phyloP scores from a whole-genome alignment of 2,797 vertebrate species.

The Sarcoramphus papa region DNA sequence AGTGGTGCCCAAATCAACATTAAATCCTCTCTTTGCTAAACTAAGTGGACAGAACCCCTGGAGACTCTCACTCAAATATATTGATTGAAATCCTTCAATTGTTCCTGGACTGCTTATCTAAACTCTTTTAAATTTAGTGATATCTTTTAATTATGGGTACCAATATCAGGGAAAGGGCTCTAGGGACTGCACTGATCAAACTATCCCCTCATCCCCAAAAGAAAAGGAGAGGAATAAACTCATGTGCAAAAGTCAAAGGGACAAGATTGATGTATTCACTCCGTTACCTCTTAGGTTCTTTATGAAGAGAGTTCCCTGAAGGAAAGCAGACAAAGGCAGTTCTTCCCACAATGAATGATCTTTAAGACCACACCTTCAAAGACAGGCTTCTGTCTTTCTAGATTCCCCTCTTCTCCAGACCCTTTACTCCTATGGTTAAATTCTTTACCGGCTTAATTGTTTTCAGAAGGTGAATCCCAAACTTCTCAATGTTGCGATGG shows the following conservation, averaged over 20 bases:
- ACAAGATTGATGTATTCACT: not conserved
- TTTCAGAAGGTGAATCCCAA: slow-evolving; percentile 93
- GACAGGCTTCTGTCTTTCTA: not conserved
- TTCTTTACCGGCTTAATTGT: slow-evolving; percentile 92
- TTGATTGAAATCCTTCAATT: not conserved
- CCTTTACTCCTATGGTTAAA: not conserved
- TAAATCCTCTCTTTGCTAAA: not conserved
- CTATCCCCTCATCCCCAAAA: not conserved
- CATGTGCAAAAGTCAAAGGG: not conserved
- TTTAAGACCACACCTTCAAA: not conserved
- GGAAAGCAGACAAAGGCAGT: not conserved
- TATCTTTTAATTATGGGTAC: not conserved
- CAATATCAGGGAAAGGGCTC: not conserved
- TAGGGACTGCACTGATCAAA: not conserved
- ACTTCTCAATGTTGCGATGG: slow-evolving; percentile 97
- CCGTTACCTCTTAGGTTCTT: not conserved
- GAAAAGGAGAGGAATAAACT: not conserved
- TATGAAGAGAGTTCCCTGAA: not conserved
- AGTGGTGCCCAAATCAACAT: not conserved
- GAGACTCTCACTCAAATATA: not conserved
- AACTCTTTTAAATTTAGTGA: not conserved
- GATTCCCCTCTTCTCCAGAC: not conserved
- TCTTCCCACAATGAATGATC: not conserved
- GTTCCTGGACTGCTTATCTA: not conserved
- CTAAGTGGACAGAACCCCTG: not conserved